A percentile compares a stretch with the other conserved stretches of the same genome.
Conservation (phyloP, 2,888 invertebrate species). For the Eueremaeus valkanovi region DNA sequence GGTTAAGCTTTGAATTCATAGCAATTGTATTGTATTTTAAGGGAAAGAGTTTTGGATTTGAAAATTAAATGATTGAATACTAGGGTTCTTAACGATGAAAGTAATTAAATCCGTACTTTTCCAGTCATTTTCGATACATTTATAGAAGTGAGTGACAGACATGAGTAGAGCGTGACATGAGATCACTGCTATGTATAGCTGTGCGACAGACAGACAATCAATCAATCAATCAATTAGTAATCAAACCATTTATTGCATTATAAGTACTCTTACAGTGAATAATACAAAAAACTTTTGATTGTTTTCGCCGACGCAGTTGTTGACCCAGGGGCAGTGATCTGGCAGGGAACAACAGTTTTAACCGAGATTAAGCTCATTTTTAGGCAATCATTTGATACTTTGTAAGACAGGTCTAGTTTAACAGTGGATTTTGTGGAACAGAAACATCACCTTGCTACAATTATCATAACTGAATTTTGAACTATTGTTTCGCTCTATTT, state of each 20-base stretch:
- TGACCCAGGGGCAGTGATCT: conserved; percentile 88
- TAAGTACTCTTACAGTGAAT: conserved; percentile 72
- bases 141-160: conserved; percentile 86
- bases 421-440: too few species aligned
- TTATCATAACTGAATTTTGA: too few species aligned
- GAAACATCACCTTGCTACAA: too few species aligned
- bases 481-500: too few species aligned
- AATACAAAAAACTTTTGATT: conserved; percentile 99
- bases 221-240: conserved; percentile 36
- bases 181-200: conserved; percentile 97
- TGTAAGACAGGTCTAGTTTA: too few species aligned
- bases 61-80: conserved; percentile 13
- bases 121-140: conserved; percentile 91
- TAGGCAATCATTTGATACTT: too few species aligned
- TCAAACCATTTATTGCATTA: not conserved
- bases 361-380: too few species aligned
- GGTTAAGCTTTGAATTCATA: not conserved
- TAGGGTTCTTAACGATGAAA: conserved; percentile 7
- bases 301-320: conserved; percentile 98
- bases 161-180: conserved; percentile 89
- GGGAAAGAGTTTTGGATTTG: not conserved
- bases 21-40: not conserved
- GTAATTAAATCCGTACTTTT: conserved; percentile 55
- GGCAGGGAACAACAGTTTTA: not conserved
- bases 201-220: conserved; percentile 48